Evolutionary conservation across 2,113 vertebrate genomes (phyloP).

Genomic region (Cichladusa arquata): DNA sequence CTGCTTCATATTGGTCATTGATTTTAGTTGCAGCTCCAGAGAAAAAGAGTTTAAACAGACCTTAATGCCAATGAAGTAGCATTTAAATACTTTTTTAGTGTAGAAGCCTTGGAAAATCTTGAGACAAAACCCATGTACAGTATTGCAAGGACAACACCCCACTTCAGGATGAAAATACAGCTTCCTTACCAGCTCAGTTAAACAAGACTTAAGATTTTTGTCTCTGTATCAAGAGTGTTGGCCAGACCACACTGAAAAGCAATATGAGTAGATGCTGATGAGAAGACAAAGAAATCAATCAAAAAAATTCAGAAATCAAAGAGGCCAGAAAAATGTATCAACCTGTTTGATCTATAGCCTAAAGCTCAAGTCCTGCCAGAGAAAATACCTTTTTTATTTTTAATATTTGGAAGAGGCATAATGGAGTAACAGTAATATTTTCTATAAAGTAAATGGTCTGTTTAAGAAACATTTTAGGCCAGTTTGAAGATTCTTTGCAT

Average conservation of each 20-base stretch:
- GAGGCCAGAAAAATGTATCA: neutral
- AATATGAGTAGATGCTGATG: neutral
- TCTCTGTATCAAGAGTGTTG: neutral
- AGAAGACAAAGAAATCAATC: neutral
- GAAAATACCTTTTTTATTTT: neutral
- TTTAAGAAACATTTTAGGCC: neutral
- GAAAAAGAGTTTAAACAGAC: neutral
- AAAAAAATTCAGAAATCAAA: neutral
- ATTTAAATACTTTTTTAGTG: neutral
- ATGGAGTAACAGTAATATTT: neutral
- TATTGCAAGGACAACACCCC: neutral
- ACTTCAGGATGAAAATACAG: neutral
- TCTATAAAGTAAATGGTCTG: neutral
- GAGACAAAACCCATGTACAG: neutral
- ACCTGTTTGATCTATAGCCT: slow-evolving; percentile 31
- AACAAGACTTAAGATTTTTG: slow-evolving; percentile 38
- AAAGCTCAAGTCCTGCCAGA: slow-evolving; percentile 21
- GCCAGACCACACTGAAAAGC: slow-evolving; percentile 45
- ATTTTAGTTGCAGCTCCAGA: neutral
- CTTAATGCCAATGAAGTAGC: neutral
- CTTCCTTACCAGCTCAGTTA: neutral
- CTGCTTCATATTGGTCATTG: neutral
- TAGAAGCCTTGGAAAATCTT: neutral
- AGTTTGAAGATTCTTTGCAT: neutral
- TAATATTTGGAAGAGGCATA: neutral